Base-by-base conservation (phyloP, 2,797 vertebrate species). In the Paratrypauchen microcephalus region DNA sequence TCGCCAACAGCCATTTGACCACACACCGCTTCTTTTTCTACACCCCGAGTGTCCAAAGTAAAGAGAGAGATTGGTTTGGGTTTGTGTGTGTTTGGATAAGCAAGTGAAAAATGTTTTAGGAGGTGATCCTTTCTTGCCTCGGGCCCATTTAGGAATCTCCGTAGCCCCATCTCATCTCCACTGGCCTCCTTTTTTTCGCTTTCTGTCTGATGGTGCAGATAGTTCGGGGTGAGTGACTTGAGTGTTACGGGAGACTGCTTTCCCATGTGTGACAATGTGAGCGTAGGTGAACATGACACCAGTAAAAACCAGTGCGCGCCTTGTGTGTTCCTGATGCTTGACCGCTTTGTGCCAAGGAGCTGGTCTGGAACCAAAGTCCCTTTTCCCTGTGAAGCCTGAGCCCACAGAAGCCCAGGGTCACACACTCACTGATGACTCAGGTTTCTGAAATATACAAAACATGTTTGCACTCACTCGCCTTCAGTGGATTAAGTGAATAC, bases 171-270 rank as follows among this genome's bases (percentile, higher is more conserved):
- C 79, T 83, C 74, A 15, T 68, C 78, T 82, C 79, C 75, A 72
- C 80, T 69, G 63, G 66, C 24, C 13, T 50, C 48, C 74, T 78
- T 69, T 76, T 76, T 86, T 80, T 83, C 60, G 36, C 81, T 85
- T 88, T 92, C 78, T 89, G 78, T 88, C 88, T 94, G 91, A 91
- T 91, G 18, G 69, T 50, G 82, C 80, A 93, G 93, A 93, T 84
- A 94, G 94, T 95, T 96, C 93, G 90, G 93, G 90, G 89, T 95
- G 92, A 95, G 55, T 93, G 89, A 89, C 88, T 85, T 89, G 86
- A 94, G 85, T 90, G 91, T 93, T 94, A 91, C 76, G 91, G 93
- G 32, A 54, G 80, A 88, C 76, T 82, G 83, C 75, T 72, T 78
- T 71, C 71, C 63, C 66, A 47, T 83, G 73, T 76, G 68, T 74